Conservation (phyloP, 2,797 vertebrate species). For the Taenioides sp. region DNA sequence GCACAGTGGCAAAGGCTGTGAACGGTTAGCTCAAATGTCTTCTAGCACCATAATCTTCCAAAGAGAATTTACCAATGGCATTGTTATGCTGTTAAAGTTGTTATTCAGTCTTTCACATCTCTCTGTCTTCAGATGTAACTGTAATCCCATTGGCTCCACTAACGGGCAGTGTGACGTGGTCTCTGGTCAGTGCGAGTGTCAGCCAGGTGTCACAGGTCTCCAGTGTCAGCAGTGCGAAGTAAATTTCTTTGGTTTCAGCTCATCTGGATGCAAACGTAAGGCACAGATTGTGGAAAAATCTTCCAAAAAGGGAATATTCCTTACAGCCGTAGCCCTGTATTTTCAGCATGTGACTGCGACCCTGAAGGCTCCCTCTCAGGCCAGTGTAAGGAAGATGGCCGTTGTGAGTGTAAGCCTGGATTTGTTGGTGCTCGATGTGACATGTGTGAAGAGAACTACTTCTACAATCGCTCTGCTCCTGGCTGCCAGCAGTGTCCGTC, state of each 20-base stretch:
- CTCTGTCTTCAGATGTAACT: constrained; percentile 83
- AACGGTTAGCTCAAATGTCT: constrained; percentile 77
- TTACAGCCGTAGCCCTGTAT: background rate
- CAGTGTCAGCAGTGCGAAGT: constrained; percentile 87
- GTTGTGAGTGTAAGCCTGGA: constrained; percentile 88
- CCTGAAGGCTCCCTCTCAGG: constrained; percentile 85
- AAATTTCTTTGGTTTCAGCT: constrained; percentile 93
- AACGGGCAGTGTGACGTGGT: constrained; percentile 90
- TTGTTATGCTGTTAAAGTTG: background rate
- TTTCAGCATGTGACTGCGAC: constrained; percentile 92
- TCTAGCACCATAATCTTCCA: background rate
- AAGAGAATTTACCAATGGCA: background rate
- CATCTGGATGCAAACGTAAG: constrained; percentile 96
- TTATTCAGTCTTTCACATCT: background rate
- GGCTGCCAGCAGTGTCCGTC: constrained; percentile 96
- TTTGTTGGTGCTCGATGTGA: constrained; percentile 91
- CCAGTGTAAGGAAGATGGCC: constrained; percentile 88
- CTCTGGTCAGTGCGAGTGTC: constrained; percentile 93
- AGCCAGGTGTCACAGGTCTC: constrained; percentile 86
- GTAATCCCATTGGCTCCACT: constrained; percentile 89
- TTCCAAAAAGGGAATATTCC: background rate
- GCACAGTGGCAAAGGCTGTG: constrained; percentile 85
- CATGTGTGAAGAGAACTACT: constrained; percentile 98
- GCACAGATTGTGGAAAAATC: background rate
- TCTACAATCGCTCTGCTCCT: constrained; percentile 91